Percentiles rank a stretch among this genome's conserved stretches.
Evolutionary conservation across 1,140 invertebrate species (phyloP).

Genomic region (Drosophila suzukii): DNA sequence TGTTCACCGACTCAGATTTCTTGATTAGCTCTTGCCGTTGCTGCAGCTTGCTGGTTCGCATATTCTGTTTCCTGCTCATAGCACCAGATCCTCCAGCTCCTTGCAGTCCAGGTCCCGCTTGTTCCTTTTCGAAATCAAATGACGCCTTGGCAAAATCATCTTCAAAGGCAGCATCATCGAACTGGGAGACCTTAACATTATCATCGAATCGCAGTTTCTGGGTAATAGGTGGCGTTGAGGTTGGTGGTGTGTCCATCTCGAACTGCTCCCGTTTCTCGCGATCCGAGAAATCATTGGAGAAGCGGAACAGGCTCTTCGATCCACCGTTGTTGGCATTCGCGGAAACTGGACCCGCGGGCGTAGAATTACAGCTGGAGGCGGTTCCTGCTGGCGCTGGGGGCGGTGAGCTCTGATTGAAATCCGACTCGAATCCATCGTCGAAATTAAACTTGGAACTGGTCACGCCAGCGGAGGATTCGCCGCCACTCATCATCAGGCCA

Average conservation of each 20-base stretch:
- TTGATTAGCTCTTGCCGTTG: constrained; percentile 87
- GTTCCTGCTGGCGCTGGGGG: constrained; percentile 77
- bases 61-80: constrained; percentile 69
- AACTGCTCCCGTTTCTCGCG: constrained; percentile 82
- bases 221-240: constrained; percentile 68
- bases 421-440: constrained; percentile 84
- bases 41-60: constrained; percentile 69
- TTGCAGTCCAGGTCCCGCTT: constrained; percentile 11
- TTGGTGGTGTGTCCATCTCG: constrained; percentile 51
- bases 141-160: constrained; percentile 84
- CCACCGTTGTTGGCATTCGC: constrained; percentile 34
- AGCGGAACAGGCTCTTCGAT: constrained; percentile 84
- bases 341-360: constrained; percentile 64
- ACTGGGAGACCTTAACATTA: constrained; percentile 84
- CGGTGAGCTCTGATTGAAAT: constrained; percentile 83
- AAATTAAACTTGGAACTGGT: constrained; percentile 76
- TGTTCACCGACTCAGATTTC: constrained; percentile 94
- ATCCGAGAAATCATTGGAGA: constrained; percentile 87
- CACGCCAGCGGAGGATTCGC: constrained; percentile 57
- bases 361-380: constrained; percentile 78
- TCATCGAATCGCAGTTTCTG: constrained; percentile 84
- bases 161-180: constrained; percentile 82
- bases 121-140: constrained; percentile 81
- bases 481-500: constrained; percentile 59
- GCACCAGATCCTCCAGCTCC: constrained; percentile 18